Base-by-base conservation (phyloP, 92 coral and sea anemone species). In the Phenganax subtilis region DNA sequence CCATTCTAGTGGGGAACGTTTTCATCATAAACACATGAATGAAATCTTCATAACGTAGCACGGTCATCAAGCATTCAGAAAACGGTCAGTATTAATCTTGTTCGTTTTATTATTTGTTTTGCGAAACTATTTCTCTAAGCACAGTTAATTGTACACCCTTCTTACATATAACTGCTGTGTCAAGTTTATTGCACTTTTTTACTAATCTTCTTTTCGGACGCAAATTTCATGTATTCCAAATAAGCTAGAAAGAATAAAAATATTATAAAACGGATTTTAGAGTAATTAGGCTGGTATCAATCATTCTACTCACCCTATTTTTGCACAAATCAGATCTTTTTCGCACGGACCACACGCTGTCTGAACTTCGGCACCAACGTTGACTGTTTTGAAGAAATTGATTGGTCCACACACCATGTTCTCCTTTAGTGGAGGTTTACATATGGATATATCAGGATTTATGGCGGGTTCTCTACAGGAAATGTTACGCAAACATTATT, bases 301-400 rank as follows among this genome's bases (percentile, higher is more conserved):
- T n/a, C 73, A 47, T 28, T 69, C 25, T 62, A 75, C 98, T 87
- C 83, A 96, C 99, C 99, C 99, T 31, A 96, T 97, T 90, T 96
- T 97, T 82, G 92, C 92, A 83, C 99, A 96, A 27, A 97, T 96
- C 57, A 96, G 86, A 0, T 91, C 92, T 75, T 96, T 97, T 68
- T 96, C 93, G 62, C 99, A 96, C 0, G 99, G 97, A 12, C 99
- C 99, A 76, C 99, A 96, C 52, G 99, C 96, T 1, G 99, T 97
- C 78, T 96, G 99, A 54, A 96, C 99, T 58, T 97, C 93, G 17
- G 97, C 99, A 6, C 99, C 99, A 53, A 87, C 87, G 82, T 96
- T 92, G 25, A 96, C 90, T 6, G 99, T 96, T 60, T 97, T 87
- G 84, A 92, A 96, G 87, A 92, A 97, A 76, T 96, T 96, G 79